Evolutionary conservation across 2,113 vertebrate species (phyloP), one percentile per base, ranked within the genome.

Genomic region (Andinoacara biseriatus): DNA sequence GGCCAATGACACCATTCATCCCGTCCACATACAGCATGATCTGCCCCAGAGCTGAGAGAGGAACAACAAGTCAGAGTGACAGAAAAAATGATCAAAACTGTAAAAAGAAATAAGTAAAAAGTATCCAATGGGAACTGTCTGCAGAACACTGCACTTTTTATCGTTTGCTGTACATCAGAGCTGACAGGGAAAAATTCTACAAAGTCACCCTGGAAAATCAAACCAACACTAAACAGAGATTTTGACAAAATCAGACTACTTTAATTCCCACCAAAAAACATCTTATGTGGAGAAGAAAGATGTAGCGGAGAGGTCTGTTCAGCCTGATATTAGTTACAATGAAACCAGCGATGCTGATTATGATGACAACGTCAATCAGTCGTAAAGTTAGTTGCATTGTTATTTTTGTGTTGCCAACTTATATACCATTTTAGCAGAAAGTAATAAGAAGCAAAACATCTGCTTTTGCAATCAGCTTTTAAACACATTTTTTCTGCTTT

Each of bases 11-110:
- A 29, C 98, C 98, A 65, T 99, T 99, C 98, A 99, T 99, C 76
- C 98, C 98, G 82, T 99, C 98, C 0, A 99, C 98, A 49, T 99
- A 99, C 58, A 99, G 95, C 98, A 99, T 99, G 92, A 99, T 99
- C 93, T 99, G 98, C 31, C 98, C 98, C 91, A 99, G 93, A 87
- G 98, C 98, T 99, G 86, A 79, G n/a, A 54, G 7, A 20, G 18
- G 58, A 52, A 75, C 5, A 35, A 38, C 52, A 59, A 11, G 17
- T 26, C 40, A 43, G 29, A 67, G 40, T 20, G 31, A 69, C 24
- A 17, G 6, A 82, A 61, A 38, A 56, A 22, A 65, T 40, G 54
- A 82, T 40, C 74, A 3, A 72, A 72, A 59, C 59, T 84, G 5
- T 22, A 52, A 80, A 74, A 61, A 24, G 57, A 3, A 43, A 22